Evolutionary conservation across 2,888 invertebrate genomes (phyloP).

Genomic region (Heliconius aoede): DNA sequence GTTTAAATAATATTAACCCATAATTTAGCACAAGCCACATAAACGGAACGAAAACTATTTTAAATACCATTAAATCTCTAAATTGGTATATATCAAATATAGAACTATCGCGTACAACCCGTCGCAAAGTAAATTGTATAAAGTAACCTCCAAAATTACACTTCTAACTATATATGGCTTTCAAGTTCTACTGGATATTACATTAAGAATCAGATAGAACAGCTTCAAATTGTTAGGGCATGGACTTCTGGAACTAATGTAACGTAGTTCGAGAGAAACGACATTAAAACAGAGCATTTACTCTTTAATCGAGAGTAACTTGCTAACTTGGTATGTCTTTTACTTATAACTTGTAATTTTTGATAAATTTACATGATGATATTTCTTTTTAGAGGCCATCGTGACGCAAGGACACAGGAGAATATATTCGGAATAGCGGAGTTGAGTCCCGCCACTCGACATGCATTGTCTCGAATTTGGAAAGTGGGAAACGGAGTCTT

Average conservation of each 20-base stretch:
- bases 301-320: slow-evolving; percentile 37
- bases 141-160: no score
- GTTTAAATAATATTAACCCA: no score
- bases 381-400: no score
- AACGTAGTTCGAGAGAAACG: background rate
- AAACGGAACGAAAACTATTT: background rate
- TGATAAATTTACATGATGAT: background rate
- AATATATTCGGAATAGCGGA: no score
- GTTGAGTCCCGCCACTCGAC: no score
- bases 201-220: background rate
- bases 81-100: background rate
- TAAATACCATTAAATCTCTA: background rate
- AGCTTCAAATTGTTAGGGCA: background rate
- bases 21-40: background rate
- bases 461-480: no score
- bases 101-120: no score
- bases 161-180: no score
- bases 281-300: slow-evolving; percentile 39
- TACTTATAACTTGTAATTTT: slow-evolving; percentile 11
- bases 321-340: slow-evolving; percentile 38
- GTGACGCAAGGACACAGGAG: no score
- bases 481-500: no score
- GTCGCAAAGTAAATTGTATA: no score
- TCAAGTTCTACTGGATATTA: background rate
- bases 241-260: slow-evolving; percentile 1